phyloP scores from a whole-genome alignment of 2,797 vertebrate genomes.

The Schizothorax lantsangensis region DNA sequence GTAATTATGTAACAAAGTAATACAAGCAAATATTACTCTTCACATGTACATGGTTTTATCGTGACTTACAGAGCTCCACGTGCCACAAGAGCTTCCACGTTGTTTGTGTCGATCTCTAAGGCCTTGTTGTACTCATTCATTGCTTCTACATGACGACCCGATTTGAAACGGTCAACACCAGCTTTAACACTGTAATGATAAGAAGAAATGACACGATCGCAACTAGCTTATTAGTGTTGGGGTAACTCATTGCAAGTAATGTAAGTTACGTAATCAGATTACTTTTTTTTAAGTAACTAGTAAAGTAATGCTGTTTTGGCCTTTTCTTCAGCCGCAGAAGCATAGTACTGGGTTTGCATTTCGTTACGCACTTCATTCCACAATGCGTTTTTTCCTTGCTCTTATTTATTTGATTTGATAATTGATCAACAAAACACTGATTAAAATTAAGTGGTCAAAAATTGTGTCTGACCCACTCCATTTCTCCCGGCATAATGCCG shows the following conservation, averaged over 20 bases:
- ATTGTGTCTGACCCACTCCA: no score
- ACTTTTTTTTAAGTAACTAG: no score
- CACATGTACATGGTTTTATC: neutral
- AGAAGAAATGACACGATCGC: neutral
- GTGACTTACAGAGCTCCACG: conserved; percentile 93
- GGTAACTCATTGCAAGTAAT: no score
- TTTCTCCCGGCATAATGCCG: no score
- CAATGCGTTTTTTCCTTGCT: neutral
- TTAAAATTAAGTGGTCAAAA: no score
- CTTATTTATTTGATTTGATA: neutral
- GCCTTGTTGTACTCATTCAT: conserved; percentile 99
- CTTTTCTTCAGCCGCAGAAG: no score
- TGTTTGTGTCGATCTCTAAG: conserved; percentile 92
- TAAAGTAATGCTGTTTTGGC: no score
- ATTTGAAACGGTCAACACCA: conserved; percentile 96
- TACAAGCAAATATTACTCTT: neutral
- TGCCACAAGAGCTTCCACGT: conserved; percentile 95
- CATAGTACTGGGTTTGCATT: neutral
- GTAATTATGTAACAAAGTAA: neutral
- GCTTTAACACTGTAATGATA: conserved; percentile 85
- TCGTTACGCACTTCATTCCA: neutral
- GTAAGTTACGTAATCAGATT: no score
- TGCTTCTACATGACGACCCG: conserved; percentile 91
- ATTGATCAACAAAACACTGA: no score
- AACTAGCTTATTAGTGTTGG: neutral